These are phyloP conservation scores for Chalcosyrphus nemorum DNA, from an alignment of 2,888 invertebrate genomes.

Conservation along the genomic window DNA sequence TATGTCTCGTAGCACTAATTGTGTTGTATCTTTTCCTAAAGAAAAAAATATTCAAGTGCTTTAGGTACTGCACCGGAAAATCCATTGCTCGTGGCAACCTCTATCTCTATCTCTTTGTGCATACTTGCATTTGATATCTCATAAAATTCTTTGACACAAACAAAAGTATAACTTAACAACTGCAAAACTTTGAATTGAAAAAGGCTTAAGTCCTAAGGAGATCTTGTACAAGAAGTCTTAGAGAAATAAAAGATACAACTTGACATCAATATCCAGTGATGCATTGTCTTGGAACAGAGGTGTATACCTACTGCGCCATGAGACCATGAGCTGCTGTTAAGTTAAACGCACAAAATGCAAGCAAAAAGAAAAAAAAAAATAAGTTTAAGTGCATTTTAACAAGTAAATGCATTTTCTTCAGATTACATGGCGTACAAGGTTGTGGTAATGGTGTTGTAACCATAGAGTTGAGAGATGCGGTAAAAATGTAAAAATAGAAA, in stretches of 20 bases:
- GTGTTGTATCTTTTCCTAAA: slow-evolving; percentile 15
- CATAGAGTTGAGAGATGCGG: too few relatives aligned
- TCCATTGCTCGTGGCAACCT: slow-evolving; percentile 30
- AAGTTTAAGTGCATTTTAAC: slow-evolving; percentile 15
- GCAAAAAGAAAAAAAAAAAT: neutral
- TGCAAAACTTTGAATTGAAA: slow-evolving; percentile 19
- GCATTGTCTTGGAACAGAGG: slow-evolving; percentile 65
- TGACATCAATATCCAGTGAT: slow-evolving; percentile 64
- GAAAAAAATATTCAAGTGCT: slow-evolving; percentile 35
- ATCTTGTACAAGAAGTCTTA: slow-evolving; percentile 1
- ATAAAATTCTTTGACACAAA: slow-evolving; percentile 47
- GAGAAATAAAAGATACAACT: slow-evolving; percentile 41
- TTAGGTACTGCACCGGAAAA: slow-evolving; percentile 65
- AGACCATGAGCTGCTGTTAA: slow-evolving; percentile 14
- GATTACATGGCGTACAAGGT: neutral
- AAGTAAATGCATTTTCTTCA: slow-evolving; percentile 21
- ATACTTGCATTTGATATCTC: slow-evolving; percentile 23
- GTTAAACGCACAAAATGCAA: slow-evolving; percentile 10
- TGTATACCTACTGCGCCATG: slow-evolving; percentile 12
- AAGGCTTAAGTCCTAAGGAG: slow-evolving; percentile 19
- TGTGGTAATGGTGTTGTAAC: neutral
- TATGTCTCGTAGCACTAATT: slow-evolving; percentile 54
- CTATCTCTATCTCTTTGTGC: neutral
- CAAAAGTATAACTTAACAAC: slow-evolving; percentile 1
- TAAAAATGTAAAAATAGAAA: too few relatives aligned